These are phyloP conservation scores for Drosophila quinaria DNA, from an alignment of 2,888 invertebrate species.

Conservation along the genomic window DNA sequence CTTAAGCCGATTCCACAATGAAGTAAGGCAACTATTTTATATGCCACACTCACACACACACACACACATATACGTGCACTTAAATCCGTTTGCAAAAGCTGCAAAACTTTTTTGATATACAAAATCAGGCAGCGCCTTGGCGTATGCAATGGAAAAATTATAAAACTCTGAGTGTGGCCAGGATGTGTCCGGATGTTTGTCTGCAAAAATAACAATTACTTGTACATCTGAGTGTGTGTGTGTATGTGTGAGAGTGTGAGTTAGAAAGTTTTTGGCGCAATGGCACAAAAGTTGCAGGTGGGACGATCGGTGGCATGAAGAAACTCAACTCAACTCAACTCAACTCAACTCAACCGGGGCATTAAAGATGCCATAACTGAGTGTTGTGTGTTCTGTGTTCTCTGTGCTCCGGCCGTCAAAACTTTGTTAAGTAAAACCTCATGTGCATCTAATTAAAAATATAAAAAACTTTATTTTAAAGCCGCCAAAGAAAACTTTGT, in stretches of 20 bases:
- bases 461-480: slow-evolving; percentile 79
- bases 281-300: slow-evolving; percentile 64
- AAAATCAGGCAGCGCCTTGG: slow-evolving; percentile 58
- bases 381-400: slow-evolving; percentile 31
- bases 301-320: slow-evolving; percentile 41
- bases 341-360: slow-evolving; percentile 50
- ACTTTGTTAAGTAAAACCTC: slow-evolving; percentile 77
- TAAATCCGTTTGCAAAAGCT: slow-evolving; percentile 45
- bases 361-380: slow-evolving; percentile 78
- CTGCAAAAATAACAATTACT: slow-evolving; percentile 65
- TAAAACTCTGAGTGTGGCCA: slow-evolving; percentile 51
- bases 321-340: slow-evolving; percentile 34
- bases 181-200: slow-evolving; percentile 68
- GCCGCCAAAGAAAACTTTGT: slow-evolving; percentile 79
- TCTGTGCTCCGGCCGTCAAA: slow-evolving; percentile 59
- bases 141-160: slow-evolving; percentile 62
- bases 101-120: slow-evolving; percentile 63
- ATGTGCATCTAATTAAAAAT: slow-evolving; percentile 82
- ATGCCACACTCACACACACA: slow-evolving; percentile 4
- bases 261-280: slow-evolving; percentile 74
- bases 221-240: slow-evolving; percentile 33
- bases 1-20: slow-evolving; percentile 64
- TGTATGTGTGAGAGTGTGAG: slow-evolving; percentile 27
- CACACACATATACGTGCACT: neutral
- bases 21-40: slow-evolving; percentile 43